Base-by-base conservation (phyloP, 2,113 vertebrate species). In the Cyanoliseus patagonus region DNA sequence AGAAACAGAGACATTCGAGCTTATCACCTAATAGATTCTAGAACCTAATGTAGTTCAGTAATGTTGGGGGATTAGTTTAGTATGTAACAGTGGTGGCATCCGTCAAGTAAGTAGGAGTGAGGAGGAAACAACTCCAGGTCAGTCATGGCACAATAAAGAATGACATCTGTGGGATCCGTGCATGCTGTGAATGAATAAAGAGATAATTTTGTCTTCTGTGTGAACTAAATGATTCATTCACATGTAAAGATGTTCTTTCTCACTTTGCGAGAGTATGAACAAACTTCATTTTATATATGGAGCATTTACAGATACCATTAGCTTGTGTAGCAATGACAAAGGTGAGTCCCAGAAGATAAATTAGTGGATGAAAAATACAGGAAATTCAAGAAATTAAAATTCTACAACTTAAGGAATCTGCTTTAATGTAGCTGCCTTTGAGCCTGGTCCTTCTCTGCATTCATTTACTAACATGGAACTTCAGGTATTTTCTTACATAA, bases 81-180 rank as follows among this genome's bases (percentile, higher is more conserved):
- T 57, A 33, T 52, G 8, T 62, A 61, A 46, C 33, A 39, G 5
- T 47, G 14, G 16, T 42, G 25, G 8, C 52, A 68, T 87, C 30
- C 44, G 47, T 85, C 22, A 64, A 14, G 23, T 27, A 55, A 30
- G 42, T 27, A 52, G 18, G 55, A 61, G 31, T 41, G 4, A 59
- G 47, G 22, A 81, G 69, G 69, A 82, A 79, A 59, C 68, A 86
- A 63, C 42, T 88, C 47, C 2, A 6, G 39, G 30, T 59, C 20
- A 68, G 52, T 27, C 3, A 3, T 72, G n/a, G 17, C 0, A 0
- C 39, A 57, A 83, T 35, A n/a, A 80, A 24, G 8, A 66, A 62
- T 7, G 22, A 44, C 30, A 16, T 0, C 0, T 39, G 10, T n/a
- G 64, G 51, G 46, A 69, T 55, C 18, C 1, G 0, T 47, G 39